A percentile compares a stretch with the other conserved stretches of the same genome.
Evolutionary conservation across 35 echinoderm and acorn worm species (phyloP).

Genomic region (Amphiura filiformis): DNA sequence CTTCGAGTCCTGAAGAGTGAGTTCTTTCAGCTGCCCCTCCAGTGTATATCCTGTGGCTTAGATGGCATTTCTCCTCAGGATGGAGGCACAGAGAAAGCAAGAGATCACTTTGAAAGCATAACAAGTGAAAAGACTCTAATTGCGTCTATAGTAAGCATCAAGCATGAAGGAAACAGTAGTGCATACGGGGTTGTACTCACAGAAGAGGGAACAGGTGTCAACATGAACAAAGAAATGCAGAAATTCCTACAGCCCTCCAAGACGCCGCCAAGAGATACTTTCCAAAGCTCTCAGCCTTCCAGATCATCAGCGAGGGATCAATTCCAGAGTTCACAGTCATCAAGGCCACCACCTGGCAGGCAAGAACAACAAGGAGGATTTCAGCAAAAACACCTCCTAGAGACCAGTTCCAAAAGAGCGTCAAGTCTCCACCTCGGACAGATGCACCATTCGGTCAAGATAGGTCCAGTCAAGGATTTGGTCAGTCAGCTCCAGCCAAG

Average conservation of each 20-base stretch:
- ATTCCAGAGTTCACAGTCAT: not conserved
- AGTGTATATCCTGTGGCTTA: constrained; percentile 58
- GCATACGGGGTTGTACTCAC: not conserved
- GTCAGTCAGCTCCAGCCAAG: not conserved
- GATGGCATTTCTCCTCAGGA: constrained; percentile 38
- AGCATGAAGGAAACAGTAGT: not conserved
- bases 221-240: constrained; percentile 48
- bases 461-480: not conserved
- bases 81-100: not conserved
- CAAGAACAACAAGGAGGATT: not conserved
- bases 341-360: not conserved
- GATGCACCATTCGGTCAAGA: too few relatives aligned
- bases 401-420: too few relatives aligned
- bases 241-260: constrained; percentile 20
- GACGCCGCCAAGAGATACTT: not conserved
- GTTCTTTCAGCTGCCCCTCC: constrained; percentile 54
- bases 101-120: constrained; percentile 10
- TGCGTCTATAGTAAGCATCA: not conserved
- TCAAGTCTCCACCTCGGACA: too few relatives aligned
- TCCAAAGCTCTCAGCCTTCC: not conserved
- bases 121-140: constrained; percentile 41
- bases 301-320: not conserved
- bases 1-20: constrained; percentile 46
- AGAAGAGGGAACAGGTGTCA: constrained; percentile 21
- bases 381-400: not conserved